Evolutionary conservation across 2,113 vertebrate genomes (phyloP).

Genomic region (Carollia perspicillata): DNA sequence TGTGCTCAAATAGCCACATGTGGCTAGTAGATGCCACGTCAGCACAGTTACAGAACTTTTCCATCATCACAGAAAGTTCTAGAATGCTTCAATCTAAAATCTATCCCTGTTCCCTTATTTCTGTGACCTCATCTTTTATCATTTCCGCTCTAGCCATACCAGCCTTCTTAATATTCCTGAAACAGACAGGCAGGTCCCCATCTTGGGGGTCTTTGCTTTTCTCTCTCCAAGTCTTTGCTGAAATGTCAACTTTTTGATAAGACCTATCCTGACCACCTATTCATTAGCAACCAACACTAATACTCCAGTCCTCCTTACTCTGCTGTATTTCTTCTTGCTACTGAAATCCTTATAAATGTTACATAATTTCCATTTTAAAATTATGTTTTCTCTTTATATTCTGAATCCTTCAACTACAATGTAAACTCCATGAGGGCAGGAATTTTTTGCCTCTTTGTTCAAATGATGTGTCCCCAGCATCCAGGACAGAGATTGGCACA

Average conservation of each 20-base stretch:
- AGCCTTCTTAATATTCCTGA: background rate
- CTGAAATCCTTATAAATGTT: slow-evolving; percentile 11
- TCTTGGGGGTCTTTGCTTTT: background rate
- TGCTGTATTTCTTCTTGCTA: background rate
- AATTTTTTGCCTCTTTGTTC: background rate
- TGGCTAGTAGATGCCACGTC: background rate
- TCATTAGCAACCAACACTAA: background rate
- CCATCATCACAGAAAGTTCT: background rate
- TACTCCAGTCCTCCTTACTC: background rate
- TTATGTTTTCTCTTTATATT: background rate
- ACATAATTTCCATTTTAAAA: background rate
- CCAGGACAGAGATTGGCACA: background rate
- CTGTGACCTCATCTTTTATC: background rate
- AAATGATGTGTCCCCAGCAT: background rate
- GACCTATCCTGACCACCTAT: background rate
- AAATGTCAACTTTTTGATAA: background rate
- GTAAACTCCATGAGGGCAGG: background rate
- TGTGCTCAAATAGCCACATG: background rate
- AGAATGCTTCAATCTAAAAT: background rate
- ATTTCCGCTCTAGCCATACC: background rate
- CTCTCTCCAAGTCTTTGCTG: background rate
- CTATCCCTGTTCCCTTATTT: background rate
- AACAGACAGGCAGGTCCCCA: background rate
- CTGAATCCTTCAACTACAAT: background rate
- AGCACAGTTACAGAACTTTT: background rate